phyloP scores from a whole-genome alignment of 1,140 invertebrate genomes.

The Lordiphosa clarofinis region DNA sequence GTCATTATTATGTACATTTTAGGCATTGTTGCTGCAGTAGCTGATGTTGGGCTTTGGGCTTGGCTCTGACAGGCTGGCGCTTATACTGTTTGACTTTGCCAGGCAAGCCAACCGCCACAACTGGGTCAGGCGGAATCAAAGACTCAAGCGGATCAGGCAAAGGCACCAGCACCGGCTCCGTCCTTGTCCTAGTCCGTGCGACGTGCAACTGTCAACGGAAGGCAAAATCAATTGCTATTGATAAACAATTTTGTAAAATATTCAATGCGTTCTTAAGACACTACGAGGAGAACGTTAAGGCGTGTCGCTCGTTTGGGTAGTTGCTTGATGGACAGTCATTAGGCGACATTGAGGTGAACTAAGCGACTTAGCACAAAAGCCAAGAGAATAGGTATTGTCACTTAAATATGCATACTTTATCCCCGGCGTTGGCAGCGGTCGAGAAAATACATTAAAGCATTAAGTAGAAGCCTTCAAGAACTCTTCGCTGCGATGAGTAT shows the following conservation, averaged over 20 bases:
- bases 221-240: slow-evolving; percentile 43
- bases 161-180: slow-evolving; percentile 9
- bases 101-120: slow-evolving; percentile 31
- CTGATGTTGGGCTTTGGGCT: slow-evolving; percentile 16
- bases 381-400: no score
- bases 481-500: no score
- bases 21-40: slow-evolving; percentile 30
- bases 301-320: neutral
- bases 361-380: no score
- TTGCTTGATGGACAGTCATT: slow-evolving; percentile 1
- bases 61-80: slow-evolving; percentile 42
- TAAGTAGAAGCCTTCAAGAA: no score
- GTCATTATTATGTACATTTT: slow-evolving; percentile 62
- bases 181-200: slow-evolving; percentile 49
- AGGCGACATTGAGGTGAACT: neutral
- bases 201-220: slow-evolving; percentile 57
- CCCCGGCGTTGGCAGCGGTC: no score
- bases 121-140: slow-evolving; percentile 42
- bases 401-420: no score
- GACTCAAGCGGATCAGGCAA: no score
- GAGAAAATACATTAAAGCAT: no score
- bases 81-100: slow-evolving; percentile 45
- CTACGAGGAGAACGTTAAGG: neutral
- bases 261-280: slow-evolving; percentile 37
- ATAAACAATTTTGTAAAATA: slow-evolving; percentile 44